phyloP scores from a whole-genome alignment of 2,797 vertebrate genomes.

The Arctocebus calabarensis region DNA sequence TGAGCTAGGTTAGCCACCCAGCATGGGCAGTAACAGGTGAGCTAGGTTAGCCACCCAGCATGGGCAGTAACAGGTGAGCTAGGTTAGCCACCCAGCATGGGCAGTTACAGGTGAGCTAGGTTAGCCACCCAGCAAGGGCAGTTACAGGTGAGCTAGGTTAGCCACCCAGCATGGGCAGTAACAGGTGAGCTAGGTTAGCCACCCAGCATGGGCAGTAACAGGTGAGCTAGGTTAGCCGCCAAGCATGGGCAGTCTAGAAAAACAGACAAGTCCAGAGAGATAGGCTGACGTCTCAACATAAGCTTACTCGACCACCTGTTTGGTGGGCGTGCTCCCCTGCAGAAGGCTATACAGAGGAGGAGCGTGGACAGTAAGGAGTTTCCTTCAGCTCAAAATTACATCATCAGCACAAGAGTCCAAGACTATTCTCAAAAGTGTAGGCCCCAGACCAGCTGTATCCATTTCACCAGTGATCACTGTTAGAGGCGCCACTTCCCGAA shows the following conservation, averaged over 20 bases:
- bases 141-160: background rate
- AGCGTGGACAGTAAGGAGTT: background rate
- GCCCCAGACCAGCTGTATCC: background rate
- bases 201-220: background rate
- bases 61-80: background rate
- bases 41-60: background rate
- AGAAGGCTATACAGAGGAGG: background rate
- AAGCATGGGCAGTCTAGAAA: background rate
- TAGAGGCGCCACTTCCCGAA: background rate
- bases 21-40: background rate
- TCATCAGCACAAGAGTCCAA: too few species aligned
- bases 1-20: background rate
- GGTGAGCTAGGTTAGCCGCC: too few species aligned
- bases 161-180: too few species aligned
- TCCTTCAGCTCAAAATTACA: background rate
- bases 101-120: background rate
- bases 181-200: too few species aligned
- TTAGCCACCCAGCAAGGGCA: background rate
- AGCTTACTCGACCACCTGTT: background rate
- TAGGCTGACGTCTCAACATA: fast-evolving
- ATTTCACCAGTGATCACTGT: background rate
- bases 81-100: background rate
- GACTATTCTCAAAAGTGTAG: background rate
- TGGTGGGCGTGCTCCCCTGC: background rate
- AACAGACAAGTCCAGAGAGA: background rate